A percentile compares a stretch with the other conserved stretches of the same genome.
These are phyloP conservation scores for Xiphophorus hellerii DNA, from an alignment of 2,113 vertebrate species.

Conservation along the genomic window DNA sequence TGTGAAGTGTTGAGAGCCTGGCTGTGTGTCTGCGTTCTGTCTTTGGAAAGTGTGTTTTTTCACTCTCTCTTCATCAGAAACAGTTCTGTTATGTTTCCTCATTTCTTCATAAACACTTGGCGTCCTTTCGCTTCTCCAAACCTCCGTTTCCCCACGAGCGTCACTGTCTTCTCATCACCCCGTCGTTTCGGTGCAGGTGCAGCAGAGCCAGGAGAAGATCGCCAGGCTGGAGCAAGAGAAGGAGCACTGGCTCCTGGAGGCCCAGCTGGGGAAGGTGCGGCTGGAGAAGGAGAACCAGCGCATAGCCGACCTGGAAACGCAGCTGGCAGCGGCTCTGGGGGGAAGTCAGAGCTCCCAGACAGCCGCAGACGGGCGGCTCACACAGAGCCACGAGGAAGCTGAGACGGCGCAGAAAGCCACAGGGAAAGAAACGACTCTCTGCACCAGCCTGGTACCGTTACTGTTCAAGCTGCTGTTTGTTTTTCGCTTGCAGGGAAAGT, in stretches of 20 bases:
- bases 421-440: slow-evolving; percentile 74
- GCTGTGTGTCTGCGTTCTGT: neutral
- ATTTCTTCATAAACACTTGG: neutral
- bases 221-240: slow-evolving; percentile 97
- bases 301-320: slow-evolving; percentile 82
- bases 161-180: slow-evolving; percentile 38
- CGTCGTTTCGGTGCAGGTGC: slow-evolving; percentile 80
- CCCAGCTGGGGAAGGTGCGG: slow-evolving; percentile 93
- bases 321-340: slow-evolving; percentile 74
- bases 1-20: slow-evolving; percentile 15
- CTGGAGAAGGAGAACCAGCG: slow-evolving; percentile 93
- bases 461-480: slow-evolving; percentile 6
- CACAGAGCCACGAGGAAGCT: slow-evolving; percentile 65
- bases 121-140: slow-evolving; percentile 14
- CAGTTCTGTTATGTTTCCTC: neutral
- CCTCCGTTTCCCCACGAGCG: slow-evolving; percentile 9
- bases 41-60: neutral
- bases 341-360: slow-evolving; percentile 60
- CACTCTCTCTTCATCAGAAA: slow-evolving; percentile 1
- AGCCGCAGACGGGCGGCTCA: slow-evolving; percentile 46
- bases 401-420: slow-evolving; percentile 68
- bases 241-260: slow-evolving; percentile 98
- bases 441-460: slow-evolving; percentile 83
- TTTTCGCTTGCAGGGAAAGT: slow-evolving; percentile 27
- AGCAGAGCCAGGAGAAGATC: slow-evolving; percentile 97